A percentile compares a stretch with the other conserved stretches of the same genome.
Conservation (phyloP, 2,113 vertebrate genomes). For the Solea solea region DNA sequence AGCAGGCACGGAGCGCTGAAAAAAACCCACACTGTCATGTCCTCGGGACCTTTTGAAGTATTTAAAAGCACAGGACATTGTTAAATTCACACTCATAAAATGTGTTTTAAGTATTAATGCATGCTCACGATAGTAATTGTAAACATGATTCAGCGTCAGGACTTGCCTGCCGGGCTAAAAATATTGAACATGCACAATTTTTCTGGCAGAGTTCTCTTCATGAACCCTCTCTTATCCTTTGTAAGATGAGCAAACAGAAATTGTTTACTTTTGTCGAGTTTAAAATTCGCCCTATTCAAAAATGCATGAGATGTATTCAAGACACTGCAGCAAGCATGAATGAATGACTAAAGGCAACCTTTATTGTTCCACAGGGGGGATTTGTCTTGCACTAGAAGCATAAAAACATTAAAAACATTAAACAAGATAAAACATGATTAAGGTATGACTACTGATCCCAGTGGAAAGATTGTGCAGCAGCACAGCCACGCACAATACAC, state of each 20-base stretch:
- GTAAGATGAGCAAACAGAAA: slow-evolving; percentile 2
- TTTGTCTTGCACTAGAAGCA: too few relatives aligned
- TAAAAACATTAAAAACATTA: too few relatives aligned
- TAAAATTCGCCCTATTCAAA: slow-evolving; percentile 8
- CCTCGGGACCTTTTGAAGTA: slow-evolving; percentile 23
- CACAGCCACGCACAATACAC: background rate
- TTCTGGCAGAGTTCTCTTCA: slow-evolving; percentile 31
- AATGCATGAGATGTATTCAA: slow-evolving; percentile 13
- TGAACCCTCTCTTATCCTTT: background rate
- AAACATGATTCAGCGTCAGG: slow-evolving; percentile 27
- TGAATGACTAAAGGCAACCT: background rate
- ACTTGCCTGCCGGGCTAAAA: slow-evolving; percentile 28
- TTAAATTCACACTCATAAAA: slow-evolving; percentile 32
- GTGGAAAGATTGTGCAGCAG: background rate
- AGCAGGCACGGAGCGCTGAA: slow-evolving; percentile 4
- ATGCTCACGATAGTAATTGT: slow-evolving; percentile 15
- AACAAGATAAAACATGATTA: background rate
- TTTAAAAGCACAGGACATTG: slow-evolving; percentile 25
- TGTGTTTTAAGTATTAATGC: slow-evolving; percentile 53
- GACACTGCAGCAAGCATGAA: background rate
- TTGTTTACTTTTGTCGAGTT: background rate
- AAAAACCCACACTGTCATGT: slow-evolving; percentile 7
- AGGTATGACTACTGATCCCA: background rate
- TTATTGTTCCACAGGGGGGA: too few relatives aligned
- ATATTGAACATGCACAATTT: slow-evolving; percentile 27